These are phyloP conservation scores for Zeugodacus cucurbitae DNA, from an alignment of 1,140 invertebrate genomes.

Conservation along the genomic window DNA sequence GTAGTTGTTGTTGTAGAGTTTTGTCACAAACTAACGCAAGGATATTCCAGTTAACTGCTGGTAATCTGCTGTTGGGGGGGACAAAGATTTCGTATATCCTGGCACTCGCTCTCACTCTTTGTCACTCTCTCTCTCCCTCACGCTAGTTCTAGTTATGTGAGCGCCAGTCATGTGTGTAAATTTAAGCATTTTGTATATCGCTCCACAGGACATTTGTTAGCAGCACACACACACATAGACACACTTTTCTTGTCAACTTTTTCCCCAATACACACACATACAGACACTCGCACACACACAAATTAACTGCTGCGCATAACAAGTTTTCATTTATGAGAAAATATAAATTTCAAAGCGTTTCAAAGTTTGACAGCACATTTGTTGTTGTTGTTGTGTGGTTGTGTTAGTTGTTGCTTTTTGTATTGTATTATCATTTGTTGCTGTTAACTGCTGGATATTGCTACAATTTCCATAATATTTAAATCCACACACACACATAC, in stretches of 20 bases:
- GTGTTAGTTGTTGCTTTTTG: not conserved
- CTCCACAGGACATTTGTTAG: too few relatives aligned
- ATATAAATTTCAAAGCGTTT: conserved; percentile 10
- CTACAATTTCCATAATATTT: not conserved
- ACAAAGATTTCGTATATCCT: not conserved
- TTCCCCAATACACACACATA: not conserved
- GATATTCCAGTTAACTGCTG: not conserved
- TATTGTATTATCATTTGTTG: not conserved
- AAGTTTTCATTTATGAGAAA: not conserved
- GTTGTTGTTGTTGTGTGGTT: not conserved
- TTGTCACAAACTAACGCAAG: conserved; percentile 1
- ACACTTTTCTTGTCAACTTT: not conserved
- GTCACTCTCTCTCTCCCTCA: not conserved
- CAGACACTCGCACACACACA: not conserved
- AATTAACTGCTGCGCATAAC: not conserved
- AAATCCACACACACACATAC: not conserved
- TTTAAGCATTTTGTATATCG: not conserved
- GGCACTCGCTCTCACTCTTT: not conserved
- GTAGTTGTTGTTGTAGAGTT: not conserved
- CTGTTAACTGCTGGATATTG: not conserved
- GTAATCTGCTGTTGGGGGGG: not conserved
- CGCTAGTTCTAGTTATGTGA: not conserved
- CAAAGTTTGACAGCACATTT: not conserved
- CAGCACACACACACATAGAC: not conserved
- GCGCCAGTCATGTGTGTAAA: not conserved